Evolutionary conservation across 1,140 invertebrate species (phyloP).

Genomic region (Lineus longissimus): DNA sequence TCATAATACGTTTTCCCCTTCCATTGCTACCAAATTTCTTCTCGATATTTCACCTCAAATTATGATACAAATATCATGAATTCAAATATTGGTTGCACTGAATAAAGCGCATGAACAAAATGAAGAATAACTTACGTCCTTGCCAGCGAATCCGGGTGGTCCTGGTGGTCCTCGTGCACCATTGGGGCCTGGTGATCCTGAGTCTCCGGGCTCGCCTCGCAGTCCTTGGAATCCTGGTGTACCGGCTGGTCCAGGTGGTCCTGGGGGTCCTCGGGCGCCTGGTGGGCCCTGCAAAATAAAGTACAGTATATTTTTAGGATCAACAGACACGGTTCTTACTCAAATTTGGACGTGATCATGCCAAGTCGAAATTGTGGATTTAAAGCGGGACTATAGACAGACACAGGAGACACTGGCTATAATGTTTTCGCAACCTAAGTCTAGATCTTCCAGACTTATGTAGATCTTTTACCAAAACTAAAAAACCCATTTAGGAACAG

Average conservation of each 20-base stretch:
- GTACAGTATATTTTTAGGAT: not conserved
- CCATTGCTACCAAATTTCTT: no score
- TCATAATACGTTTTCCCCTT: no score
- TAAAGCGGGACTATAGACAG: no score
- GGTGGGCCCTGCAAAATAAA: conserved; percentile 14
- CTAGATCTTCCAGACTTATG: no score
- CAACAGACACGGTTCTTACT: not conserved
- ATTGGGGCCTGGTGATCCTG: not conserved
- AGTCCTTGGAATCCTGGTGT: not conserved
- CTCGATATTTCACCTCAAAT: no score
- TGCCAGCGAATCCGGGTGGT: not conserved
- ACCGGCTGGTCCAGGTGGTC: conserved; percentile 12
- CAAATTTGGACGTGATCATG: not conserved
- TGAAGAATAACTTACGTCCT: not conserved
- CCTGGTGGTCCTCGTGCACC: conserved; percentile 10
- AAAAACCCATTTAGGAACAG: no score
- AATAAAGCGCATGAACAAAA: not conserved
- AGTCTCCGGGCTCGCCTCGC: conserved; percentile 1
- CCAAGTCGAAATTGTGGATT: no score
- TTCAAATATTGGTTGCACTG: not conserved
- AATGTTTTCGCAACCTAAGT: no score
- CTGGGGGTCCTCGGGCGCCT: conserved; percentile 7
- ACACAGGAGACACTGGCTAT: no score
- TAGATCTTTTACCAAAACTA: no score
- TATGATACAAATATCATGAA: no score